Percentiles rank a stretch among this genome's conserved stretches.
Conservation (phyloP, 2,113 vertebrate genomes). For the Vicugna pacos region DNA sequence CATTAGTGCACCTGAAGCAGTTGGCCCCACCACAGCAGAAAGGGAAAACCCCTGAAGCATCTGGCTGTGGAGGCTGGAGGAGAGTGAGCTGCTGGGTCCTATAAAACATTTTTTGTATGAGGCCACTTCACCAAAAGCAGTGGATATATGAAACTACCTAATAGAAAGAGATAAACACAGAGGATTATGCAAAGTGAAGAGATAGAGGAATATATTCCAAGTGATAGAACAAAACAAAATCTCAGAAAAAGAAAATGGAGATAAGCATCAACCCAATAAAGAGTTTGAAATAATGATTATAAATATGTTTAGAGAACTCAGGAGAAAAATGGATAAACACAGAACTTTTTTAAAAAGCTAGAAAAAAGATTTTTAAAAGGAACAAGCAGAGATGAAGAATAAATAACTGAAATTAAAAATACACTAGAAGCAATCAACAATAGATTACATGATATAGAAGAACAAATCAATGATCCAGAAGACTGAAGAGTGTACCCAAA, state of each 20-base stretch:
- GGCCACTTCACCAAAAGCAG: background rate
- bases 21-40: background rate
- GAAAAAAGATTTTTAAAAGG: too few species aligned
- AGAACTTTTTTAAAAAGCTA: too few species aligned
- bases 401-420: too few species aligned
- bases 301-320: background rate
- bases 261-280: background rate
- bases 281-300: background rate
- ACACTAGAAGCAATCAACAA: too few species aligned
- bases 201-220: background rate
- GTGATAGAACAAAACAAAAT: background rate
- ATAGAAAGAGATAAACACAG: background rate
- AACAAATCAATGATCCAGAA: too few species aligned
- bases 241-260: background rate
- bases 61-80: accelerated
- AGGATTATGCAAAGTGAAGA: background rate
- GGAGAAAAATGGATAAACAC: too few species aligned
- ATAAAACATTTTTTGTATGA: background rate
- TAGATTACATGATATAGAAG: too few species aligned
- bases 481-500: too few species aligned
- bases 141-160: background rate
- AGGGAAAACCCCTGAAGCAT: background rate
- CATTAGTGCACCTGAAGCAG: background rate
- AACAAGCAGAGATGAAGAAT: too few species aligned
- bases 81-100: background rate